Conservation (phyloP, 1,140 invertebrate genomes). For the Drosophila pandora region DNA sequence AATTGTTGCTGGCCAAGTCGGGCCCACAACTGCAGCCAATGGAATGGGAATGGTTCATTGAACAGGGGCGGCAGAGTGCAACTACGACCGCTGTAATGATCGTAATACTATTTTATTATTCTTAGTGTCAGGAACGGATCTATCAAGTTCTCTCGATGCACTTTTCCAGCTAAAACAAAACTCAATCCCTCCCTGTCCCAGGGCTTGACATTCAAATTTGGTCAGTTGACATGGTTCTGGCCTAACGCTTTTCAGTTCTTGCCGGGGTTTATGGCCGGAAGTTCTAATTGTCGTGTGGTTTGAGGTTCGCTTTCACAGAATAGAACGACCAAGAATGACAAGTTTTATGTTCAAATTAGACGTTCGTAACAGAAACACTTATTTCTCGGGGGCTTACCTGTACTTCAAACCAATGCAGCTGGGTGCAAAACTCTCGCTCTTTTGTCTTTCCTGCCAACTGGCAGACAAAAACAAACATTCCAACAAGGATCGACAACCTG, state of each 20-base stretch:
- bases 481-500: conserved; percentile 76
- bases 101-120: conserved; percentile 47
- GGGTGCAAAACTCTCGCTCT: neutral
- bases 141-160: neutral
- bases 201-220: conserved; percentile 47
- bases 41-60: conserved; percentile 63
- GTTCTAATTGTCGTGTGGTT: conserved; percentile 64
- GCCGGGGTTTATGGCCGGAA: conserved; percentile 69
- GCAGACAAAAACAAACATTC: conserved; percentile 52
- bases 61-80: conserved; percentile 52
- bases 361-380: conserved; percentile 18
- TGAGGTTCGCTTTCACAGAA: conserved; percentile 8
- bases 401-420: conserved; percentile 20
- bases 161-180: neutral
- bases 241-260: conserved; percentile 61
- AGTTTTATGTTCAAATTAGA: neutral
- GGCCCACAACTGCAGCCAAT: conserved; percentile 38
- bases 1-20: conserved; percentile 66
- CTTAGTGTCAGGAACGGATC: conserved; percentile 50
- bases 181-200: conserved; percentile 27
- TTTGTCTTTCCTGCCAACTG: conserved; percentile 10
- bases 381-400: conserved; percentile 32
- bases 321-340: conserved; percentile 23
- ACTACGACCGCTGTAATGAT: conserved; percentile 54
- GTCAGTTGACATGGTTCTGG: conserved; percentile 70